Conservation (phyloP, 1,140 invertebrate genomes). For the Ericerus pela region DNA sequence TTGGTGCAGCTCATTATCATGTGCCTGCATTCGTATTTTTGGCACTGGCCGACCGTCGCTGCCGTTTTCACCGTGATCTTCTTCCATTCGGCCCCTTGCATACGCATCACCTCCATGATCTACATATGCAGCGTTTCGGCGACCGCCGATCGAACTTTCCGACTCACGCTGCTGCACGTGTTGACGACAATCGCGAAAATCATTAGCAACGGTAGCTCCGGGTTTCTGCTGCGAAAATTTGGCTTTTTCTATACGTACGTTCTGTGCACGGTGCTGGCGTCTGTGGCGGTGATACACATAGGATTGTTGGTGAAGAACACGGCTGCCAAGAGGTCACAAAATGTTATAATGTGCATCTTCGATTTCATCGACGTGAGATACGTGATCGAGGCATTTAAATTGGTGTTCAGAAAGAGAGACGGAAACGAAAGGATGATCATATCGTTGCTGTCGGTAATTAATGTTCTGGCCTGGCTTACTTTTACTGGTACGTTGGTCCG, state of each 20-base stretch:
- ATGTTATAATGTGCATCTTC: not conserved
- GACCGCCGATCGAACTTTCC: not conserved
- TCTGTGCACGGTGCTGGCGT: conserved; percentile 12
- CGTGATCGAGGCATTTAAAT: not conserved
- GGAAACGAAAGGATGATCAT: not conserved
- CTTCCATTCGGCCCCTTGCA: no score
- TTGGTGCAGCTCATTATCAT: no score
- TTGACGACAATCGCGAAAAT: not conserved
- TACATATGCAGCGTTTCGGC: not conserved
- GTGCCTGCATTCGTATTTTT: conserved; percentile 2
- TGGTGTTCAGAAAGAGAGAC: not conserved
- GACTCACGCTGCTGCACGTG: not conserved
- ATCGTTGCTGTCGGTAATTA: not conserved
- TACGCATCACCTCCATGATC: not conserved
- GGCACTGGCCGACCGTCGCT: not conserved
- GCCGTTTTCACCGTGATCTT: not conserved
- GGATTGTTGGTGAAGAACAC: not conserved
- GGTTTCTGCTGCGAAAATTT: conserved; percentile 7
- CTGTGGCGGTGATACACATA: not conserved
- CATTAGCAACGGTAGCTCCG: conserved; percentile 12
- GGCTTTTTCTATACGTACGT: conserved; percentile 16
- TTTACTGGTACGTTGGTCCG: not conserved
- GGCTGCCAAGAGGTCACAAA: not conserved
- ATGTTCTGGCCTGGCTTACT: not conserved
- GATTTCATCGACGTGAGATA: not conserved